Percentiles rank a stretch among this genome's conserved stretches.
Evolutionary conservation across 2,113 vertebrate genomes (phyloP).

Genomic region (Vidua chalybeata): DNA sequence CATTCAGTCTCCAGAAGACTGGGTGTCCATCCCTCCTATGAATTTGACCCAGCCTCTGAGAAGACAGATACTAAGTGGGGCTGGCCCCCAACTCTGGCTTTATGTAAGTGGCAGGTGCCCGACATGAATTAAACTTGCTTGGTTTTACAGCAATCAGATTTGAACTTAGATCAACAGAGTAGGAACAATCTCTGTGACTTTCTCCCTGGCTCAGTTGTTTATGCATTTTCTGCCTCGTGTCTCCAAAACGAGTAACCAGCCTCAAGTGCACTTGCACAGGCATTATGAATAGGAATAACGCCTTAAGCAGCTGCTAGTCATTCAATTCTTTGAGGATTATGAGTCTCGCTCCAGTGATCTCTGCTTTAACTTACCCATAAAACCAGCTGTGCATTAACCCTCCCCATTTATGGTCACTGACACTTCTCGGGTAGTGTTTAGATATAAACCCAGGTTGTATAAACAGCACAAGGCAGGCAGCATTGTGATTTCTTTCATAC

Average conservation of each 20-base stretch:
- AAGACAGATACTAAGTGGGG: background rate
- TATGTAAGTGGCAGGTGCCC: rapidly evolving
- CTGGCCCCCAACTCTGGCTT: rapidly evolving
- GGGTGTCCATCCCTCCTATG: background rate
- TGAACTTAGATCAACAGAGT: background rate
- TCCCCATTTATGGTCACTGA: conserved; percentile 51
- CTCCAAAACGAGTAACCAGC: conserved; percentile 28
- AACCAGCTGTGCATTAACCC: conserved; percentile 29
- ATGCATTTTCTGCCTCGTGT: conserved; percentile 18
- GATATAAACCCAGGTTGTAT: conserved; percentile 33
- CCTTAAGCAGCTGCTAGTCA: conserved; percentile 56
- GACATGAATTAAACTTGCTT: background rate
- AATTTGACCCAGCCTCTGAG: background rate
- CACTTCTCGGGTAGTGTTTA: conserved; percentile 17
- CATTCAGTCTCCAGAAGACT: background rate
- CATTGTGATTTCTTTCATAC: conserved; percentile 24
- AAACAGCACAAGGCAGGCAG: conserved; percentile 42
- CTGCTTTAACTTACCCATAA: conserved; percentile 43
- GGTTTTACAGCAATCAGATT: background rate
- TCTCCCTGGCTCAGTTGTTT: background rate
- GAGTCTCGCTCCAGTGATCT: conserved; percentile 34
- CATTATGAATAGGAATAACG: conserved; percentile 9
- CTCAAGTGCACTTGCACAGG: conserved; percentile 31
- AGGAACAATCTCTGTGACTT: background rate
- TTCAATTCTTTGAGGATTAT: conserved; percentile 19